A percentile compares a stretch with the other conserved stretches of the same genome.
Conservation (phyloP, 2,113 vertebrate species). For the Passer montanus region DNA sequence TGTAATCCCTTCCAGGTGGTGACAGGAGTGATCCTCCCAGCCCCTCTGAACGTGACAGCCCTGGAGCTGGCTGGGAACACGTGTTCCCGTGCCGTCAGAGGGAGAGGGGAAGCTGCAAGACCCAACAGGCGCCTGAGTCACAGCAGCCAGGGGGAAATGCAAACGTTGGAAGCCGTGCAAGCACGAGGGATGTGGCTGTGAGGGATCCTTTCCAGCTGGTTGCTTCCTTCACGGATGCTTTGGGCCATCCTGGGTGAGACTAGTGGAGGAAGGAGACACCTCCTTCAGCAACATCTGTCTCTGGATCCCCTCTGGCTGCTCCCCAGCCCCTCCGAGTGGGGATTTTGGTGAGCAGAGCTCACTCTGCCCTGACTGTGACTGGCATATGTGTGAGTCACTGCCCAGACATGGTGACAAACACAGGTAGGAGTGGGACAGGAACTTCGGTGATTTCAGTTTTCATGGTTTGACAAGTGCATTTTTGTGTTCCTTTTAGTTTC, state of each 20-base stretch:
- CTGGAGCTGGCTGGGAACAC: neutral
- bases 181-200: rapidly evolving
- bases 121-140: neutral
- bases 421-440: neutral
- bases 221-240: neutral
- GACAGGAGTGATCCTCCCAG: neutral
- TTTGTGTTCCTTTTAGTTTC: neutral
- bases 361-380: rapidly evolving
- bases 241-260: neutral
- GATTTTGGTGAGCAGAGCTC: neutral
- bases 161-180: neutral
- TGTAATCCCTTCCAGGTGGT: slow-evolving; percentile 36
- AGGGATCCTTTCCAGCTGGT: neutral
- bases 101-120: slow-evolving; percentile 38
- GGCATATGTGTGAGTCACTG: rapidly evolving
- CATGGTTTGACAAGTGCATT: neutral
- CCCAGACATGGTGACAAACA: neutral
- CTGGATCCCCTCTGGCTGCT: neutral
- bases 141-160: slow-evolving; percentile 5
- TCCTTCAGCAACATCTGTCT: neutral
- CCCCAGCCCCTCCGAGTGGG: neutral
- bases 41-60: neutral
- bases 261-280: neutral
- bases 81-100: neutral
- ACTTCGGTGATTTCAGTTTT: neutral